phyloP scores from a whole-genome alignment of 2,113 vertebrate genomes.

The Sclerurus mexicanus region DNA sequence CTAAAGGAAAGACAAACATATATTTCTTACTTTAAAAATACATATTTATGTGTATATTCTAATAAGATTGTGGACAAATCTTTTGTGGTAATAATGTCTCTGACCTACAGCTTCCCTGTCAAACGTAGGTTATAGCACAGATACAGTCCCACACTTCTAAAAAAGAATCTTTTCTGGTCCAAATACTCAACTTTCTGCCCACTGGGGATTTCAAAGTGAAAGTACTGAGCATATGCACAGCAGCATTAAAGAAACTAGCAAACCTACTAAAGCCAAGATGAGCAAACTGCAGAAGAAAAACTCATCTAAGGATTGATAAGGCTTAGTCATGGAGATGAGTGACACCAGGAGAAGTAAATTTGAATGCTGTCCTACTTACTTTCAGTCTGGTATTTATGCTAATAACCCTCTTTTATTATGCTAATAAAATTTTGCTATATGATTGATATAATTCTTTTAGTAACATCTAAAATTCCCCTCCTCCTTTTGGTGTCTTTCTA shows the following conservation, averaged over 20 bases:
- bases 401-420: background rate
- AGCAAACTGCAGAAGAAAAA: background rate
- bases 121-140: background rate
- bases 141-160: accelerated
- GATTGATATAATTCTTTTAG: background rate
- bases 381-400: background rate
- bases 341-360: background rate
- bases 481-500: background rate
- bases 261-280: background rate
- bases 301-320: background rate
- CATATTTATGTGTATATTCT: background rate
- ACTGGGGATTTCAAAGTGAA: background rate
- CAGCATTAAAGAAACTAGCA: background rate
- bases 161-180: background rate
- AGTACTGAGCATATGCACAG: background rate
- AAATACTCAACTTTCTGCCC: background rate
- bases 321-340: background rate
- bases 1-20: background rate
- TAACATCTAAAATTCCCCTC: background rate
- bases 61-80: background rate
- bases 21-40: background rate
- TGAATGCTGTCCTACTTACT: background rate
- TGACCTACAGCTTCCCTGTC: background rate
- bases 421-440: background rate
- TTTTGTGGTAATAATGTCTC: background rate